phyloP scores from a whole-genome alignment of 2,888 invertebrate species.

The Lasioglossum zephyrum region DNA sequence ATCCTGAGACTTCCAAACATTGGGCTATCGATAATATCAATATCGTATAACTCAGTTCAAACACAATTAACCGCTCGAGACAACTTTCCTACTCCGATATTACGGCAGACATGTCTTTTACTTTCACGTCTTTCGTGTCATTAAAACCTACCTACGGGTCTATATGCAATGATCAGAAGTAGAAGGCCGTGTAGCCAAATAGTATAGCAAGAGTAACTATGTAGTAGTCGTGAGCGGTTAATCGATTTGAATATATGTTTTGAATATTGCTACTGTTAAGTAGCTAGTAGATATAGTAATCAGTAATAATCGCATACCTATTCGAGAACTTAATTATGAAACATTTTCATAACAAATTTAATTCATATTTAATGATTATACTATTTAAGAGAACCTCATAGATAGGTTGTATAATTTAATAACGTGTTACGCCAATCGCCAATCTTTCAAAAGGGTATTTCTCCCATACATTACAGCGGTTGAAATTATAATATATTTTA shows the following conservation, averaged over 20 bases:
- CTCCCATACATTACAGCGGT: constrained; percentile 8
- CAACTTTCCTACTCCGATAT: not conserved
- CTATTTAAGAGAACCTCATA: constrained; percentile 22
- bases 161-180: not conserved
- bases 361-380: constrained; percentile 23
- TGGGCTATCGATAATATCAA: not conserved
- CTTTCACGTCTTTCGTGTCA: not conserved
- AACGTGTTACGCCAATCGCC: not conserved
- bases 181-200: not conserved
- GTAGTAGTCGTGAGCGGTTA: not conserved
- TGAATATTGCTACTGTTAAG: constrained; percentile 7
- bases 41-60: not conserved
- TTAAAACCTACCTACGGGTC: not conserved
- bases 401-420: constrained; percentile 35
- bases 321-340: constrained; percentile 24
- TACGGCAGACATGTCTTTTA: not conserved
- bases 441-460: not conserved
- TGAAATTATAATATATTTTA: constrained; percentile 43
- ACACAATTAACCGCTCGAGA: not conserved
- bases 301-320: constrained; percentile 15
- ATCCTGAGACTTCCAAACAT: not conserved
- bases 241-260: constrained; percentile 1
- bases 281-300: not conserved
- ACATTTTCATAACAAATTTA: constrained; percentile 25
- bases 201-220: not conserved